Base-by-base conservation (phyloP, 2,888 invertebrate species). In the Psylliodes chrysocephalus region DNA sequence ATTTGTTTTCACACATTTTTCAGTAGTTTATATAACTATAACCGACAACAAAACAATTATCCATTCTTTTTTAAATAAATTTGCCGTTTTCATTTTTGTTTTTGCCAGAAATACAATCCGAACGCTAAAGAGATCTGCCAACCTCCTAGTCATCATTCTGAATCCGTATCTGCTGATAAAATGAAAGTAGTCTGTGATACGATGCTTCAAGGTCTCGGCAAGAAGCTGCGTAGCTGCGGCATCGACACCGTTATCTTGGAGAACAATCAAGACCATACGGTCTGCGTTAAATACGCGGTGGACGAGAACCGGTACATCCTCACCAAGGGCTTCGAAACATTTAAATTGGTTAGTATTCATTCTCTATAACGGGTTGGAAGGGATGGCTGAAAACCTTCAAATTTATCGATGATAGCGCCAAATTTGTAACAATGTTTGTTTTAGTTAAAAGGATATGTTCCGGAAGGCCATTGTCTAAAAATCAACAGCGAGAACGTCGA, bases 181-280 rank as follows among this genome's bases (percentile, higher is more conserved):
- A 61, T 84, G 7, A 78, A 78, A 74, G 75, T 89, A 33, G 86
- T 90, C 18, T 89, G 89, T 73, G 90, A 90, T 79, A 85, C 85
- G 3, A 86, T 85, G 85, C 70, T 88, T 8, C 84, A 84, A 69
- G 85, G 88, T 7, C 78, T 91, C 46, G 88, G 87, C 0, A 85
- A 84, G 81, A 88, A 85, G 79, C 86, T 89, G 79, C 86, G 88
- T 73, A 87, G 85, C 75, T 88, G 85, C 78, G 91, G 87, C 66
- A 86, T 86, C 63, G 90, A 88, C 77, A 86, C 86, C 57, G 81
- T 81, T 72, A 83, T 86, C 60, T 72, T 88, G 60, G 84, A 86
- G 40, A 84, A 80, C 62, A 77, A 82, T 67, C 80, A 83, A 10
- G 82, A 84, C 60, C 87, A 86, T 70, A 84, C 85, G 63, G 79